A percentile compares a stretch with the other conserved stretches of the same genome.
Evolutionary conservation across 2,888 invertebrate species (phyloP).

Genomic region (Chesias legatella): DNA sequence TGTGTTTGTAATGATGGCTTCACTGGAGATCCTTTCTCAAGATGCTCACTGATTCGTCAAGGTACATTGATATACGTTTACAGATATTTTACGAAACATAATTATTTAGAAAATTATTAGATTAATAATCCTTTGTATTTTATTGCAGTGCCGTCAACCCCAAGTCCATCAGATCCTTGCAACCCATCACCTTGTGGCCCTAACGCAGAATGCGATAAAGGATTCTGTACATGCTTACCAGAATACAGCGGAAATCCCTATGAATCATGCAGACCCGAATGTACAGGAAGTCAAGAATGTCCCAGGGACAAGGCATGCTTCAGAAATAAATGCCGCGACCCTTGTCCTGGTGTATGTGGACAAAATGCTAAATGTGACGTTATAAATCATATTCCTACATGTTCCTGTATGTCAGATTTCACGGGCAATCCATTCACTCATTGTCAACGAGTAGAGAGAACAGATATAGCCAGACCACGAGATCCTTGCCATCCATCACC

Average conservation of each 20-base stretch:
- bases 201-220: conserved; percentile 85
- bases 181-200: conserved; percentile 87
- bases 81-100: conserved; percentile 1
- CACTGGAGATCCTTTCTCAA: conserved; percentile 90
- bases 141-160: conserved; percentile 61
- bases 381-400: conserved; percentile 87
- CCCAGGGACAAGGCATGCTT: conserved; percentile 85
- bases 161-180: conserved; percentile 79
- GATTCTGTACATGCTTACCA: conserved; percentile 83
- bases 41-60: conserved; percentile 82
- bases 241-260: conserved; percentile 87
- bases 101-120: not conserved
- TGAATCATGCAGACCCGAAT: conserved; percentile 86
- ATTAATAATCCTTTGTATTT: not conserved
- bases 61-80: conserved; percentile 36
- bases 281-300: conserved; percentile 86
- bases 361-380: conserved; percentile 87
- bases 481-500: conserved; percentile 89
- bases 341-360: conserved; percentile 88
- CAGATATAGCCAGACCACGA: conserved; percentile 43
- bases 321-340: conserved; percentile 86
- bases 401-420: conserved; percentile 83
- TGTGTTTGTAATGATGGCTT: conserved; percentile 88
- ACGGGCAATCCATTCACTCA: conserved; percentile 87
- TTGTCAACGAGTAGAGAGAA: conserved; percentile 60